These are phyloP conservation scores for Loris lydekkerianus DNA, from an alignment of 2,797 vertebrate species.

Conservation along the genomic window DNA sequence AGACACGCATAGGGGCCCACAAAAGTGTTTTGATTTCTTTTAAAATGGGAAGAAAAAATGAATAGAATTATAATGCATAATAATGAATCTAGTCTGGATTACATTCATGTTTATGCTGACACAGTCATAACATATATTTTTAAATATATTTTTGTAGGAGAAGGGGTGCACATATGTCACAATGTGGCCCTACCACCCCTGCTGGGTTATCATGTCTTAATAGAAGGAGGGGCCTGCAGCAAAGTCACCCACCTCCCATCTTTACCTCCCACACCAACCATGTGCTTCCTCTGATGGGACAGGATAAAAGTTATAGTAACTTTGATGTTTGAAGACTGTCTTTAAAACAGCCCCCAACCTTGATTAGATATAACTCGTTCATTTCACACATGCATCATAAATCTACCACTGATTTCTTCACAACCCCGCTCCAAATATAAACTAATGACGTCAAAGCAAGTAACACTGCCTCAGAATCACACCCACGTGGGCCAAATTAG, in stretches of 20 bases:
- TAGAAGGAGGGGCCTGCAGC: neutral
- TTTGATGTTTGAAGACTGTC: constrained; percentile 1
- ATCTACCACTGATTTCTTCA: constrained; percentile 37
- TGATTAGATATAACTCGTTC: constrained; percentile 46
- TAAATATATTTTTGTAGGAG: neutral
- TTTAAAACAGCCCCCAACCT: neutral
- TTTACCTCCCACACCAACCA: neutral
- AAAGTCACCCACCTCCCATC: too few species aligned
- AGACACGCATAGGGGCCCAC: neutral
- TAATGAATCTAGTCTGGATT: neutral
- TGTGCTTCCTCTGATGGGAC: neutral
- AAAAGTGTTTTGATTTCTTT: neutral
- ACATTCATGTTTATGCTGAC: neutral
- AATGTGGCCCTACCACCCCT: neutral
- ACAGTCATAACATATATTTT: constrained; percentile 6
- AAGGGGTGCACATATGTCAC: neutral
- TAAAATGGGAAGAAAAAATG: neutral
- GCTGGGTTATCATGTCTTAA: neutral
- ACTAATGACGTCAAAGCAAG: neutral
- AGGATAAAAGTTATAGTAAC: neutral
- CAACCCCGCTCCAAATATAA: neutral
- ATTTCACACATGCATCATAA: neutral
- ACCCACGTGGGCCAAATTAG: constrained; percentile 46
- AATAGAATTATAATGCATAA: neutral
- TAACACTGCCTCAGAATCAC: neutral